Base-by-base conservation (phyloP, 2,113 vertebrate genomes). In the Buteo buteo region DNA sequence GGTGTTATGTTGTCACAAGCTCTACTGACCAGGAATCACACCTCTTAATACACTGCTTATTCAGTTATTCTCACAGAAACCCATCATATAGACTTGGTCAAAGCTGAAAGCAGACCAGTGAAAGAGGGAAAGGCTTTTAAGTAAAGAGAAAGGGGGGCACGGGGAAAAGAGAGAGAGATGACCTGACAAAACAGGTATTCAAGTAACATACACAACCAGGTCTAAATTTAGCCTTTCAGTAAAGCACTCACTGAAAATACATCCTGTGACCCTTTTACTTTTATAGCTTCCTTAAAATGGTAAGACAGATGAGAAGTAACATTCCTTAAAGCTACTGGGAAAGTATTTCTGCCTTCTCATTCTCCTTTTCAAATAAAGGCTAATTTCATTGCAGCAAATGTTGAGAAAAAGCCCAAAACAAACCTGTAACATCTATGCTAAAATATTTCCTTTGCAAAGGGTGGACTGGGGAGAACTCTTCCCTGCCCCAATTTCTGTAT, bases 131-230 rank as follows among this genome's bases (percentile, higher is more conserved):
- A 5, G 17, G 10, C 11, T 59, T 88, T 52, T 34, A 65, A 61
- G 12, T 52, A 40, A 66, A 52, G 4, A 45, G 31, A 40, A 49
- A 36, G 15, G 15, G 16, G 8, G 17, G 5, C 28, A 73, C 7
- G 5, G 19, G 6, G 17, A 13, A 44, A 12, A 11, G 34, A 47
- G 0, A 44, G 16, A 49, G 17, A 25, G 16, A 66, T 4, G 2
- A 66, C 16, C 28, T 3, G 1, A 42, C 1, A 6, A 47, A 95
- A 47, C 1, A 22, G 29, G 8, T 79, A 50, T 67, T 79, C 34
- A 71, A 71, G 25, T n/a, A 86, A 67, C 6, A 59, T 8, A 42
- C 15, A 61, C 0, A 61, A 62, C 13, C 9, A 67, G 7, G 12
- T 19, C 16, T 55, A 36, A 15, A 77, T 58, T 74, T 22, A 74